Evolutionary conservation across 2,113 vertebrate genomes (phyloP).

Genomic region (Melanocharis versteri): DNA sequence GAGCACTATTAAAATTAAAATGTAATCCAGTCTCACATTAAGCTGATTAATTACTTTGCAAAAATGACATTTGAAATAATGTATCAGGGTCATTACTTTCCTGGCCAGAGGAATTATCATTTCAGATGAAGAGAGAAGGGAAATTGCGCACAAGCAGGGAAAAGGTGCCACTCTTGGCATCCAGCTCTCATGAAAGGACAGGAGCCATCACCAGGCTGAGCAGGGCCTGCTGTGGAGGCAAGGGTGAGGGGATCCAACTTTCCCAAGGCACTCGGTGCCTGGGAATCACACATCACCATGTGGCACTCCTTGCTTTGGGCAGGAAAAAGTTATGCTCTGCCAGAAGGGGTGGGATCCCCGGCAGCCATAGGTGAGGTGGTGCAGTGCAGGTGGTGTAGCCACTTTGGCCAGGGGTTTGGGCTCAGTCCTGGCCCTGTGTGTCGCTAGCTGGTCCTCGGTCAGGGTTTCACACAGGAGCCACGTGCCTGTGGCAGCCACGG

Average conservation of each 20-base stretch:
- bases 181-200: fast-evolving
- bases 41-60: slow-evolving; percentile 47
- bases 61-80: slow-evolving; percentile 22
- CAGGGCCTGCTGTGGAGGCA: fast-evolving
- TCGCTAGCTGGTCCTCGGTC: background rate
- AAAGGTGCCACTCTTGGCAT: background rate
- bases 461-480: background rate
- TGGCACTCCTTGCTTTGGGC: background rate
- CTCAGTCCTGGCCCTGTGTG: background rate
- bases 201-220: fast-evolving
- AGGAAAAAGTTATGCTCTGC: background rate
- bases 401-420: background rate
- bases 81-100: background rate
- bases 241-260: background rate
- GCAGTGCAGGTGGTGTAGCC: background rate
- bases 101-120: background rate
- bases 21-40: slow-evolving; percentile 33
- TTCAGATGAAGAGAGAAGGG: background rate
- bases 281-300: background rate
- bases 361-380: background rate
- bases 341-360: background rate
- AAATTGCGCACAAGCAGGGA: fast-evolving
- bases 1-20: slow-evolving; percentile 54
- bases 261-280: background rate
- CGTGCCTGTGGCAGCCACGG: no score